These are phyloP conservation scores for Bombus terrestris DNA, from an alignment of 1,140 invertebrate species.

Conservation along the genomic window DNA sequence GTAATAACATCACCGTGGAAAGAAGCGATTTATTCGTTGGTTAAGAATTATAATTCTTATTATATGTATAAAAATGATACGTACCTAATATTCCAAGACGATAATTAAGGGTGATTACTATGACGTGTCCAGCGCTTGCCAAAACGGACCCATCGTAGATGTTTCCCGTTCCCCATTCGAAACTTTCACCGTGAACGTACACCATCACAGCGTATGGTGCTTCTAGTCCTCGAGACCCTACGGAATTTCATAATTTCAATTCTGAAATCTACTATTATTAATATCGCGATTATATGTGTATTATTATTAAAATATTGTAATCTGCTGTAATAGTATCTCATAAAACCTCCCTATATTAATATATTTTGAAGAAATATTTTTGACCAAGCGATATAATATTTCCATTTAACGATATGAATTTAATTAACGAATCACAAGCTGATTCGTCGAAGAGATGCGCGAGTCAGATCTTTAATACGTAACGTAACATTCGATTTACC, in stretches of 20 bases:
- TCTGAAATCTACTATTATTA: neutral
- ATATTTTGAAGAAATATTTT: too few species aligned
- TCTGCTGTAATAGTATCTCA: too few species aligned
- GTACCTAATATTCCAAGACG: constrained; percentile 93
- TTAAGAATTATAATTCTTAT: neutral
- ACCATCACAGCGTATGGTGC: constrained; percentile 92
- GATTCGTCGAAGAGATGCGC: neutral
- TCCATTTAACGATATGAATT: neutral
- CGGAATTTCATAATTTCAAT: neutral
- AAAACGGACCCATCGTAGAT: constrained; percentile 94
- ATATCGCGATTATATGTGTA: neutral
- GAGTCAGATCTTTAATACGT: neutral
- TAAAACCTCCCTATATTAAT: too few species aligned
- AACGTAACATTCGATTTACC: neutral
- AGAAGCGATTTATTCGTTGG: too few species aligned
- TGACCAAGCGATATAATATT: too few species aligned
- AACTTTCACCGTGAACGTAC: constrained; percentile 92
- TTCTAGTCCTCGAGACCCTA: constrained; percentile 89
- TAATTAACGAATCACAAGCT: neutral
- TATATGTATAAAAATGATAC: constrained; percentile 41
- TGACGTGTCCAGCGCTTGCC: constrained; percentile 92
- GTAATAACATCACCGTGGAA: too few species aligned
- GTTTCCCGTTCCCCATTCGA: constrained; percentile 93
- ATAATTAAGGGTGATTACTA: constrained; percentile 95
- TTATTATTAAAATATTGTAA: too few species aligned